A percentile compares a stretch with the other conserved stretches of the same genome.
Evolutionary conservation across 2,888 invertebrate genomes (phyloP).

Genomic region (Aethes cnicana): DNA sequence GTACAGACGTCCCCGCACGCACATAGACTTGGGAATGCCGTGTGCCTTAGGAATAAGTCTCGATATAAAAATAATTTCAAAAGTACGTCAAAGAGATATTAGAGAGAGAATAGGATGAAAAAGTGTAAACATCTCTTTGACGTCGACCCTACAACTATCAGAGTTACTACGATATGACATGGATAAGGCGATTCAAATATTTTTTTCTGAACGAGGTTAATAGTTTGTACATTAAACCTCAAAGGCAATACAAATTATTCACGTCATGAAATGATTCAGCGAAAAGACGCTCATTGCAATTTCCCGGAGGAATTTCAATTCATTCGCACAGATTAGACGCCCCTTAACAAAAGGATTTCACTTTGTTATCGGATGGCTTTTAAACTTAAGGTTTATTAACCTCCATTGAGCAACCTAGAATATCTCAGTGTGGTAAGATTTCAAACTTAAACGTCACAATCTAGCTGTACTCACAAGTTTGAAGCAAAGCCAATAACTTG

Average conservation of each 20-base stretch:
- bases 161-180: no score
- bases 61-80: no score
- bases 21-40: no score
- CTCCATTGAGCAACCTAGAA: neutral
- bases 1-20: no score
- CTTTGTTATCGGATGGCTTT: slow-evolving; percentile 10
- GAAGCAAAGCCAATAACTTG: neutral
- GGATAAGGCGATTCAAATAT: neutral
- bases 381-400: neutral
- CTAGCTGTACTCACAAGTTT: neutral
- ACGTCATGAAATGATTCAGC: slow-evolving; percentile 9
- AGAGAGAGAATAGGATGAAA: no score
- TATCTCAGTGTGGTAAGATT: neutral
- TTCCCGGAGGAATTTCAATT: slow-evolving; percentile 12
- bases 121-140: no score
- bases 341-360: slow-evolving; percentile 22
- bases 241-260: slow-evolving; percentile 10
- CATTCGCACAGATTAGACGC: slow-evolving; percentile 12
- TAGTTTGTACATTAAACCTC: slow-evolving; percentile 6
- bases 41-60: no score
- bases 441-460: neutral
- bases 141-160: no score
- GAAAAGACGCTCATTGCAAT: slow-evolving; percentile 5
- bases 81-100: no score
- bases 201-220: no score